Evolutionary conservation across 2,797 vertebrate species (phyloP).

Genomic region (Gymnodraco acuticeps): DNA sequence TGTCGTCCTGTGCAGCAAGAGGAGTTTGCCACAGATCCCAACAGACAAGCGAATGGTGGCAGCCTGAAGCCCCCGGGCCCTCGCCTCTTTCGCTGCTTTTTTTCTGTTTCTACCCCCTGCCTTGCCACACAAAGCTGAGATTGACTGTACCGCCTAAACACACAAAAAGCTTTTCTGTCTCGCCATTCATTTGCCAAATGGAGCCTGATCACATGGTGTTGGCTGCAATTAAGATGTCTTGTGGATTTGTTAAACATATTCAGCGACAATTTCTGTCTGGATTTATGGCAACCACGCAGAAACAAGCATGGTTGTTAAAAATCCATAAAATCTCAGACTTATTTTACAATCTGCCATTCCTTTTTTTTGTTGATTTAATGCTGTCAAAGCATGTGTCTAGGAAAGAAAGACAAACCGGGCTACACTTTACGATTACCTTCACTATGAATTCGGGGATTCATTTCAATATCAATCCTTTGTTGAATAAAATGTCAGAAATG

Average conservation of each 20-base stretch:
- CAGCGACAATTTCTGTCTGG: slow-evolving; percentile 46
- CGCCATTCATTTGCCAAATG: slow-evolving; percentile 59
- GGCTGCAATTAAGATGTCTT: slow-evolving; percentile 69
- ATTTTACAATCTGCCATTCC: slow-evolving; percentile 1
- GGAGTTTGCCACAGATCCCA: slow-evolving; percentile 61
- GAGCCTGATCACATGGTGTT: slow-evolving; percentile 73
- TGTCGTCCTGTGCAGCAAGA: slow-evolving; percentile 43
- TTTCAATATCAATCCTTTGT: no score
- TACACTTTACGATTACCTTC: no score
- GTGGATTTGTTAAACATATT: slow-evolving; percentile 62
- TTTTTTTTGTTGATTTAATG: slow-evolving; percentile 32
- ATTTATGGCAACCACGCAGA: slow-evolving; percentile 27
- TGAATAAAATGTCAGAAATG: no score
- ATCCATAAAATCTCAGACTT: slow-evolving; percentile 25
- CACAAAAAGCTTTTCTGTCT: slow-evolving; percentile 57
- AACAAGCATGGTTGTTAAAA: slow-evolving; percentile 30
- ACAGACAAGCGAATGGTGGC: slow-evolving; percentile 54
- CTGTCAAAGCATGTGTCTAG: neutral
- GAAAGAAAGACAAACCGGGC: neutral
- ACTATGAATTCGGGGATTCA: no score
- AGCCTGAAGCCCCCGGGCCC: slow-evolving; percentile 38
- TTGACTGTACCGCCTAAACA: slow-evolving; percentile 54
- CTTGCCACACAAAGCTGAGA: slow-evolving; percentile 61
- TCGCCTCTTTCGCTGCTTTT: slow-evolving; percentile 33
- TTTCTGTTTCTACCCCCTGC: slow-evolving; percentile 44